phyloP scores from a whole-genome alignment of 2,113 vertebrate genomes.

The Physeter macrocephalus region DNA sequence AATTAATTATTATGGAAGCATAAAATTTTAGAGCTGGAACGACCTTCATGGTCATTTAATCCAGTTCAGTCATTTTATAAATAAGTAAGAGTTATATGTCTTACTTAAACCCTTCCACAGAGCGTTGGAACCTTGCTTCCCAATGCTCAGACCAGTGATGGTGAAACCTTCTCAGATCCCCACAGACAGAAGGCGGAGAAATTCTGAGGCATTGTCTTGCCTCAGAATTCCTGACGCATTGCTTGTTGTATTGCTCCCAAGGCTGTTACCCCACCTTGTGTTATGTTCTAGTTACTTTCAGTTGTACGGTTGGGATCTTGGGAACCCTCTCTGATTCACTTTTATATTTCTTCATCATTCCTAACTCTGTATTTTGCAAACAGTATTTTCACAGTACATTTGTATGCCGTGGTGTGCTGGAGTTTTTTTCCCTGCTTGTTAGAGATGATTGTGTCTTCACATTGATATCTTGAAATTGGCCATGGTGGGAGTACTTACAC shows the following conservation, averaged over 20 bases:
- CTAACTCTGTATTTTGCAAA: neutral
- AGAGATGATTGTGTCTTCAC: neutral
- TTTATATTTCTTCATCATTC: neutral
- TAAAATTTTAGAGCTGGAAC: conserved; percentile 43
- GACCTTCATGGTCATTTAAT: conserved; percentile 37
- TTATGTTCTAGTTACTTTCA: neutral
- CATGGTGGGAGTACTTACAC: neutral
- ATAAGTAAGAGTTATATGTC: neutral
- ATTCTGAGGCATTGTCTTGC: neutral
- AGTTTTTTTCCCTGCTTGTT: neutral
- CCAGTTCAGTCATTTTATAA: conserved; percentile 42
- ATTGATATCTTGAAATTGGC: neutral
- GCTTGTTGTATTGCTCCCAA: neutral
- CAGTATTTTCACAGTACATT: neutral
- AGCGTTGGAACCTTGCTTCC: neutral
- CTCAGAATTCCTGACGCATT: neutral
- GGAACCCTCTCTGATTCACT: neutral
- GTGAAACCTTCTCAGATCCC: neutral
- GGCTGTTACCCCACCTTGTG: neutral
- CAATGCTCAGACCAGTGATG: neutral
- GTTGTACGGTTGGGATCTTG: neutral
- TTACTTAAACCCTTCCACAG: neutral
- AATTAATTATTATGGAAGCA: conserved; percentile 63
- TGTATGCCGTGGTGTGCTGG: neutral
- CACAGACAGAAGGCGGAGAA: neutral